phyloP scores from a whole-genome alignment of 2,113 vertebrate species.

The Plotosus lineatus region DNA sequence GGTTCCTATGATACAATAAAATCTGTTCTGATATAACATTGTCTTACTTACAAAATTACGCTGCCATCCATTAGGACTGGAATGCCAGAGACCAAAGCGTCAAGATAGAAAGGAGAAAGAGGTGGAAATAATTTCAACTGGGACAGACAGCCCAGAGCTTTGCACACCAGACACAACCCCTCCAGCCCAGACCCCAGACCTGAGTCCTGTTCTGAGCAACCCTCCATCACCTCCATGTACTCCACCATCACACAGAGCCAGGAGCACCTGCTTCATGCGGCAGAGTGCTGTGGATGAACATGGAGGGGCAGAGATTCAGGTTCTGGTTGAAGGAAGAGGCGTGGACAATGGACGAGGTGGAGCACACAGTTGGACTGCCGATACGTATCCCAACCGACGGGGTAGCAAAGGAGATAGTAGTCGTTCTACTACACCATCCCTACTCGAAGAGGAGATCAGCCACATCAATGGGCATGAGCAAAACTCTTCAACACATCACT shows the following conservation, averaged over 20 bases:
- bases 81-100: slow-evolving; percentile 88
- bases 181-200: slow-evolving; percentile 86
- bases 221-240: slow-evolving; percentile 81
- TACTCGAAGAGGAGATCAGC: slow-evolving; percentile 81
- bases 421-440: slow-evolving; percentile 71
- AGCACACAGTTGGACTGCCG: slow-evolving; percentile 85
- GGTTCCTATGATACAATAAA: not conserved
- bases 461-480: slow-evolving; percentile 83
- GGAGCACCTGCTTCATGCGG: slow-evolving; percentile 86
- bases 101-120: slow-evolving; percentile 86
- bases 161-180: slow-evolving; percentile 94
- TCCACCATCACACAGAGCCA: slow-evolving; percentile 76
- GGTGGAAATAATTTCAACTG: slow-evolving; percentile 88
- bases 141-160: slow-evolving; percentile 91
- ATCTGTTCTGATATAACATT: not conserved
- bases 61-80: slow-evolving; percentile 76
- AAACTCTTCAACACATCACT: slow-evolving; percentile 82
- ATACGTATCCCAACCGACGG: slow-evolving; percentile 71
- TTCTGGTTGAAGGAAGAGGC: slow-evolving; percentile 86
- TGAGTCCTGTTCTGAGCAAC: slow-evolving; percentile 88
- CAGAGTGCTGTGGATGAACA: slow-evolving; percentile 89
- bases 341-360: slow-evolving; percentile 67
- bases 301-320: slow-evolving; percentile 87
- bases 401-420: slow-evolving; percentile 76
- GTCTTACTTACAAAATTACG: not conserved